Conservation (phyloP, 2,888 invertebrate species). For the Coenonympha arcania region DNA sequence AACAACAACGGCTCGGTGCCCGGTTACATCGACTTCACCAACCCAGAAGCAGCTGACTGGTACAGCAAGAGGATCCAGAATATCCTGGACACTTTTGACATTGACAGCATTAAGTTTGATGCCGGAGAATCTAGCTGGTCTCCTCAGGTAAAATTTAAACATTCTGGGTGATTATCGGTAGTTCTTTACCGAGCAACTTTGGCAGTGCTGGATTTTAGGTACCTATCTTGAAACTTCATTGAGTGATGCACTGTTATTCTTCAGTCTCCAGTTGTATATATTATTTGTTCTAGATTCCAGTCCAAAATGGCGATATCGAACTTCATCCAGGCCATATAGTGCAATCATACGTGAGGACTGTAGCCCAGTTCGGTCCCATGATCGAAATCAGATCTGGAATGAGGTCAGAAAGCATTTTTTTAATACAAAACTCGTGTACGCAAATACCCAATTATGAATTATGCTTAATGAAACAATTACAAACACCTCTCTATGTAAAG, state of each 20-base stretch:
- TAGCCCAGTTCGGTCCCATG: conserved; percentile 75
- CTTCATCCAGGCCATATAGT: conserved; percentile 75
- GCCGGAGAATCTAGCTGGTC: conserved; percentile 84
- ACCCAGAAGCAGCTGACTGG: conserved; percentile 78
- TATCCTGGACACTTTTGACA: conserved; percentile 75
- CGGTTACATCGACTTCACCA: conserved; percentile 82
- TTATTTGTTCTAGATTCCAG: conserved; percentile 60
- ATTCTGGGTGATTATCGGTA: too few species aligned
- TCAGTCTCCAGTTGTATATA: not conserved
- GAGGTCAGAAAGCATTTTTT: conserved; percentile 51
- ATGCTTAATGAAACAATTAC: too few species aligned
- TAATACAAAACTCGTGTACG: not conserved
- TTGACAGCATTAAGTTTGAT: conserved; percentile 86
- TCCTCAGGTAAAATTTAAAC: conserved; percentile 64
- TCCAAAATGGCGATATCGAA: conserved; percentile 70
- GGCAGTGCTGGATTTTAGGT: too few species aligned
- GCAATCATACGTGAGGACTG: conserved; percentile 69
- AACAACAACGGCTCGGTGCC: conserved; percentile 70
- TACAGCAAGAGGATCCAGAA: conserved; percentile 64
- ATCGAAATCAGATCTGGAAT: conserved; percentile 83
- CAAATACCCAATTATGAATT: too few species aligned
- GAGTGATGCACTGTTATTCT: too few species aligned
- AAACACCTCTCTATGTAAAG: too few species aligned
- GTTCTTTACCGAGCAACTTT: too few species aligned
- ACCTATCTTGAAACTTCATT: too few species aligned